These are phyloP conservation scores for Atrichornis clamosus DNA, from an alignment of 2,113 vertebrate genomes.

Conservation along the genomic window DNA sequence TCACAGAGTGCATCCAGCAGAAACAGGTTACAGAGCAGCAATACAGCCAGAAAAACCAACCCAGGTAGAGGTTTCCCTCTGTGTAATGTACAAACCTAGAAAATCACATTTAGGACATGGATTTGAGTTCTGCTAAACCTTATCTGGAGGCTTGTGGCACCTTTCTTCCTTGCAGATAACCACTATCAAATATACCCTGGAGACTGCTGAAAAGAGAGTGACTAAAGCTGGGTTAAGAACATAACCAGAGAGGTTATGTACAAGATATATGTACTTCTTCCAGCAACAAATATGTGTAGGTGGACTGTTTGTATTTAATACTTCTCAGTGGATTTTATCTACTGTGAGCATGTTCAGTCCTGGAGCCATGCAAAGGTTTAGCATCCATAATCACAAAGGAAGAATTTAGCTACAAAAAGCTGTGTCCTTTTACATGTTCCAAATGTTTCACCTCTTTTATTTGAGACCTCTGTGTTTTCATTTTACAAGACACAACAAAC, in stretches of 20 bases:
- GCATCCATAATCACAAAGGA: not conserved
- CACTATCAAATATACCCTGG: not conserved
- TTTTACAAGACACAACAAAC: not conserved
- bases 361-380: not conserved
- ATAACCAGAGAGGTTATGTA: not conserved
- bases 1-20: not conserved
- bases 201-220: not conserved
- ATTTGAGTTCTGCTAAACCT: not conserved
- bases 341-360: not conserved
- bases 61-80: not conserved
- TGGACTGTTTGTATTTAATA: not conserved
- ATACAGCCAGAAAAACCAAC: not conserved
- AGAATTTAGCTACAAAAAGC: not conserved
- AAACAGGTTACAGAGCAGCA: not conserved
- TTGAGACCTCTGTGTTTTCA: not conserved
- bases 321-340: not conserved
- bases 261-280: not conserved
- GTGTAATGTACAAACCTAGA: not conserved
- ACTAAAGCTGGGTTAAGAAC: not conserved
- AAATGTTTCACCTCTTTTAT: not conserved
- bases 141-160: not conserved
- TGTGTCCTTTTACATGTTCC: not conserved
- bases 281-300: not conserved
- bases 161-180: not conserved
- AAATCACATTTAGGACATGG: not conserved